These are phyloP conservation scores for Sarcophaga bullata DNA, from an alignment of 1,140 invertebrate genomes.

Conservation along the genomic window DNA sequence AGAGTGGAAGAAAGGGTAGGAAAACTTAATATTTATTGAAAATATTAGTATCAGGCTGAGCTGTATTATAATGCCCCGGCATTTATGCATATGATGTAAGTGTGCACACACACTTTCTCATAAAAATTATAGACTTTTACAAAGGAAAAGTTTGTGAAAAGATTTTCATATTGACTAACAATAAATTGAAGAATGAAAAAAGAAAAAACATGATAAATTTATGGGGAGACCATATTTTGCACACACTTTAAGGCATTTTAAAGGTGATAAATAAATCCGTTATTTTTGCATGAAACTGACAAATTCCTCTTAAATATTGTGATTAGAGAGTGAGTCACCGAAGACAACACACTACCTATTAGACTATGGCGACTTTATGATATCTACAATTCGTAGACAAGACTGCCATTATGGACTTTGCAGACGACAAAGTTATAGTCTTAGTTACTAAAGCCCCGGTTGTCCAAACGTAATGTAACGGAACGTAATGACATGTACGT, in stretches of 20 bases:
- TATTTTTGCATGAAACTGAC: not conserved
- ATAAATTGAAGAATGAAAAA: not conserved
- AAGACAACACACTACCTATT: no score
- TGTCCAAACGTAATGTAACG: no score
- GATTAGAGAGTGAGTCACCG: no score
- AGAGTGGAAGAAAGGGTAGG: not conserved
- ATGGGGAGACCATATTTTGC: not conserved
- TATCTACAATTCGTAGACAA: no score
- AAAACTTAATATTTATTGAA: conserved; percentile 16
- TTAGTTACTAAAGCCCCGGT: no score
- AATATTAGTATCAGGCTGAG: not conserved
- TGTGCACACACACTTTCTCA: not conserved
- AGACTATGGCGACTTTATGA: no score
- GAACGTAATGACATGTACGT: no score
- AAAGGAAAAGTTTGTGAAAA: not conserved
- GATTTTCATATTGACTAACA: conserved; percentile 4
- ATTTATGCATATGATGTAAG: not conserved
- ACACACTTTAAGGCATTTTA: not conserved
- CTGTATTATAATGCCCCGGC: not conserved
- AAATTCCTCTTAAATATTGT: no score
- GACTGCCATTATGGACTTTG: no score
- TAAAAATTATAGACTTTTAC: not conserved
- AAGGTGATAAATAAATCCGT: no score
- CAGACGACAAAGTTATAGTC: no score
- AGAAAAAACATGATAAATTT: no score